Conservation (phyloP, 2,797 vertebrate genomes). For the Chaenodraco wilsoni region DNA sequence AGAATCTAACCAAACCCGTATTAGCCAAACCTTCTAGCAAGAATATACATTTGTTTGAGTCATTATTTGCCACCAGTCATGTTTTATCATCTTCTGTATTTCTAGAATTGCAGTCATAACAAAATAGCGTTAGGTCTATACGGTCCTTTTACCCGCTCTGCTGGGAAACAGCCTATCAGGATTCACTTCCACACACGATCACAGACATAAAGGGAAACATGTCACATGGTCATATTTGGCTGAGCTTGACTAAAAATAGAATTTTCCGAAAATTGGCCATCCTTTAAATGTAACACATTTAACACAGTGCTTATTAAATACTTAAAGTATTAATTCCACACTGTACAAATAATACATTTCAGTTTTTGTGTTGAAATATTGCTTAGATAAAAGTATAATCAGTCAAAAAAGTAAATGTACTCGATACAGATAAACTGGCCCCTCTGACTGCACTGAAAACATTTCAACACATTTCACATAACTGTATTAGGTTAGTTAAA, state of each 20-base stretch:
- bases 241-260: not conserved
- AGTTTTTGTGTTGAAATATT: no score
- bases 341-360: no score
- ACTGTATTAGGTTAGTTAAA: no score
- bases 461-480: no score
- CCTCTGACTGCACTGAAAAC: no score
- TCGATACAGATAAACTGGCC: no score
- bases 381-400: no score
- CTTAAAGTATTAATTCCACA: no score
- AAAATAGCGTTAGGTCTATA: not conserved
- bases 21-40: not conserved
- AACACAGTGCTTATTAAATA: no score
- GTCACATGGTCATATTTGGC: not conserved
- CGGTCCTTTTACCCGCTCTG: slow-evolving; percentile 26
- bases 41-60: not conserved
- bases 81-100: not conserved
- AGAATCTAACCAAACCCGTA: no score
- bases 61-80: not conserved
- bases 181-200: not conserved
- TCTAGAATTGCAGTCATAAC: not conserved
- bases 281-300: not conserved
- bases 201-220: not conserved
- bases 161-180: slow-evolving; percentile 1
- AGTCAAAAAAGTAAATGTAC: no score
- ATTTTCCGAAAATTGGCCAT: not conserved